Conservation (phyloP, 2,113 vertebrate species). For the Acrocephalus kingi region DNA sequence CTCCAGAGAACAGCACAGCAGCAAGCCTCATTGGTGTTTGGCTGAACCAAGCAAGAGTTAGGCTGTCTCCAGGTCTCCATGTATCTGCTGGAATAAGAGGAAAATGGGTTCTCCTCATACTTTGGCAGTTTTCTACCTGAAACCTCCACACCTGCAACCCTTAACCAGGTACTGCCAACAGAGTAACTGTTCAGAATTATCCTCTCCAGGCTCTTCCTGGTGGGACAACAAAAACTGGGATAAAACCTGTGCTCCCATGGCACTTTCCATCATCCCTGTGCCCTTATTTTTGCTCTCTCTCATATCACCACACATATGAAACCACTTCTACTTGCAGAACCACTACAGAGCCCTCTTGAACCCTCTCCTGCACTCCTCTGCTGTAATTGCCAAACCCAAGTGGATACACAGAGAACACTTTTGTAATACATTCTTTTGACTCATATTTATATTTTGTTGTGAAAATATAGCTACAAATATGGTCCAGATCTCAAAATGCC, state of each 20-base stretch:
- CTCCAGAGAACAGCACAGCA: neutral
- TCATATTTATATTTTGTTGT: neutral
- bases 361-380: neutral
- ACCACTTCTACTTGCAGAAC: neutral
- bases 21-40: fast-evolving
- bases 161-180: neutral
- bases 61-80: neutral
- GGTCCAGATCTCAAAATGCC: neutral
- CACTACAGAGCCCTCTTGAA: neutral
- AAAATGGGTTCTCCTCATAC: neutral
- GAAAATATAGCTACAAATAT: neutral
- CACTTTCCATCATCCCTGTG: neutral
- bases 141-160: neutral
- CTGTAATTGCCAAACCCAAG: neutral
- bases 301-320: fast-evolving
- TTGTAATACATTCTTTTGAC: neutral
- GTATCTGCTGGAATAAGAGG: neutral
- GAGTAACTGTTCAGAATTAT: neutral
- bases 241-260: neutral
- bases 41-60: neutral
- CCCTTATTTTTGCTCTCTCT: neutral
- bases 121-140: neutral
- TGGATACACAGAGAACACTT: neutral
- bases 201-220: neutral
- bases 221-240: neutral